phyloP scores from a whole-genome alignment of 2,113 vertebrate genomes.

The Morone saxatilis region DNA sequence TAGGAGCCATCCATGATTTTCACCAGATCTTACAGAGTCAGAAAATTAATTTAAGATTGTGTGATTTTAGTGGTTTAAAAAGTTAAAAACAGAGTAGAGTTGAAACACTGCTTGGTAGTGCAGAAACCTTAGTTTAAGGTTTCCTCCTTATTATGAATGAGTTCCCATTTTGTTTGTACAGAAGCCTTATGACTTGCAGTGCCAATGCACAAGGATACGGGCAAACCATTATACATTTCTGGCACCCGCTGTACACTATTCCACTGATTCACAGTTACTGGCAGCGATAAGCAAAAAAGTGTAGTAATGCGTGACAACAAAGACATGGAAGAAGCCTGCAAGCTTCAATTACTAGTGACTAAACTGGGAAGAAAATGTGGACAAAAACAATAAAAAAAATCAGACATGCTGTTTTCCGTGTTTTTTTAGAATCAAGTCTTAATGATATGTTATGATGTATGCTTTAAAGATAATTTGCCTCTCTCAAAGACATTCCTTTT shows the following conservation, averaged over 20 bases:
- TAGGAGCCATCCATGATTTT: too few species aligned
- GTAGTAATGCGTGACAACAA: background rate
- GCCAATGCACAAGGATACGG: too few species aligned
- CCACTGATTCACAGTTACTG: background rate
- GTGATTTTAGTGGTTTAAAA: background rate
- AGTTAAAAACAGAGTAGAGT: background rate
- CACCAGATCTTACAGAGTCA: background rate
- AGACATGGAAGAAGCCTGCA: background rate
- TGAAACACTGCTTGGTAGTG: background rate
- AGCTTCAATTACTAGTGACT: background rate
- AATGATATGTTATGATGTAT: constrained; percentile 24
- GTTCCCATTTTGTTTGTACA: background rate
- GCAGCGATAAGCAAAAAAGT: background rate
- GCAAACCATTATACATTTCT: background rate
- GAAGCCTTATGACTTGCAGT: background rate
- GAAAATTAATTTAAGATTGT: too few species aligned
- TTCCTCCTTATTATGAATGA: too few species aligned
- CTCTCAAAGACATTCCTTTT: constrained; percentile 38
- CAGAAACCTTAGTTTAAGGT: background rate
- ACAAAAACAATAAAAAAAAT: background rate
- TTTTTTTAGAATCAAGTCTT: background rate
- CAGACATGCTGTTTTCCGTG: background rate
- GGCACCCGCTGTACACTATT: background rate
- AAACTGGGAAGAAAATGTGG: background rate
- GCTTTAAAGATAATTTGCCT: constrained; percentile 23